Evolutionary conservation across 2,888 invertebrate genomes (phyloP).

Genomic region (Ashinkailepas kermadecensis): DNA sequence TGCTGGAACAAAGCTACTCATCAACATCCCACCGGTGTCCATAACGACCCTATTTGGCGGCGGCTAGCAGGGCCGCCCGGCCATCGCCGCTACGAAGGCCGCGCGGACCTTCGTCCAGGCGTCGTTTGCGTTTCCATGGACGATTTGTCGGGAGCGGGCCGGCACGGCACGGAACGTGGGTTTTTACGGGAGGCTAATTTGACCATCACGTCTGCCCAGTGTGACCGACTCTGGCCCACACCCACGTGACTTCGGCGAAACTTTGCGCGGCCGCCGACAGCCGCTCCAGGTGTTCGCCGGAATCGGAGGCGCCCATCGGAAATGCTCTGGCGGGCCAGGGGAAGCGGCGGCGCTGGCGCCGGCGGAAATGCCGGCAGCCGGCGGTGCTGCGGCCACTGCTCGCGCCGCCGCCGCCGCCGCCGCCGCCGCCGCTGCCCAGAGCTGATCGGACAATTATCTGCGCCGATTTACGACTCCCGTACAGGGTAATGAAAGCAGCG

Average conservation of each 20-base stretch:
- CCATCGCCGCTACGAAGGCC: background rate
- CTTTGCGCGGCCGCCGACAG: background rate
- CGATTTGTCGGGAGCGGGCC: background rate
- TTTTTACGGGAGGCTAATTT: conserved; percentile 7
- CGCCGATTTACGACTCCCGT: background rate
- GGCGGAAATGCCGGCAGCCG: background rate
- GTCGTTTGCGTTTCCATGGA: conserved; percentile 17
- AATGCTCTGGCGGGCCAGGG: background rate
- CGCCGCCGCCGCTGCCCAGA: background rate
- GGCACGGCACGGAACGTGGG: background rate
- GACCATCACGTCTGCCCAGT: background rate
- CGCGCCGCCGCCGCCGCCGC: background rate
- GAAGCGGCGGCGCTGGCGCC: background rate
- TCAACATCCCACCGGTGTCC: background rate
- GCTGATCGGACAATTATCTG: no score
- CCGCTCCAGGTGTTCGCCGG: background rate
- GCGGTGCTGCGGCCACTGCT: no score
- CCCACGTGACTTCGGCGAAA: background rate
- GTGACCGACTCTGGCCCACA: background rate
- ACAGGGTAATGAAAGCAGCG: no score
- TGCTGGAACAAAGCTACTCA: background rate
- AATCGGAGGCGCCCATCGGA: background rate
- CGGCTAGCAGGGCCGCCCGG: background rate
- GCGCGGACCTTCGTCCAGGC: background rate
- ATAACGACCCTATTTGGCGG: background rate